Percentiles rank a stretch among this genome's conserved stretches.
Conservation (phyloP, 1,140 invertebrate genomes). For the Heliconius hermathena region DNA sequence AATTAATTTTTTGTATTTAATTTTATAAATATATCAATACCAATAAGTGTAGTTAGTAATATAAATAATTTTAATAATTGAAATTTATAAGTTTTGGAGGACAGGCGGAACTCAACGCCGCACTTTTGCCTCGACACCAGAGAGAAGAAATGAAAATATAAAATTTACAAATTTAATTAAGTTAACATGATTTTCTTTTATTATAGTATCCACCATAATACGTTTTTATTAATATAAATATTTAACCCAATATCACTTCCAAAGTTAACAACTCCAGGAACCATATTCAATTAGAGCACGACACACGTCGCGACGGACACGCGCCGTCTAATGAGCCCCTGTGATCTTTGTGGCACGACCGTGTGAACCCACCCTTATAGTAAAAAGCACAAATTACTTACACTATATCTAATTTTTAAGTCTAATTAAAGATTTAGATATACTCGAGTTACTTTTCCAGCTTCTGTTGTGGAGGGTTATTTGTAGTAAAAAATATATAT, state of each 20-base stretch:
- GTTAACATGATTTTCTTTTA: no score
- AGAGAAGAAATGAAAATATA: no score
- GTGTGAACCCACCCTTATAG: conserved; percentile 32
- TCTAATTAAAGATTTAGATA: background rate
- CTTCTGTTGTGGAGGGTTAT: background rate
- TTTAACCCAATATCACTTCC: background rate
- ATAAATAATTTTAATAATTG: no score
- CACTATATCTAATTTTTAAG: conserved; percentile 11
- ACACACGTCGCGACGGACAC: conserved; percentile 53
- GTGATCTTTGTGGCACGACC: conserved; percentile 48
- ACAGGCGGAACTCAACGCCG: no score
- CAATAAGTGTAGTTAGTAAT: no score
- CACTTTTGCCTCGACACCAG: no score
- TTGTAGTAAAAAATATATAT: background rate
- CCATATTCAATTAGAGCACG: conserved; percentile 55
- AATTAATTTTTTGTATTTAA: no score
- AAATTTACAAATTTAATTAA: no score
- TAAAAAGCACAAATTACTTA: conserved; percentile 36
- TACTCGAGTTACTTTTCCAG: background rate
- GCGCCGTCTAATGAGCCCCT: conserved; percentile 56
- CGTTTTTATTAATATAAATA: no score
- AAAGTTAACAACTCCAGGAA: background rate
- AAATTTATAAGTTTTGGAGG: no score
- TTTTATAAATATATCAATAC: no score
- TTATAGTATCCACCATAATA: no score